Conservation (phyloP, 2,888 invertebrate species). For the Cremastinae sp. region DNA sequence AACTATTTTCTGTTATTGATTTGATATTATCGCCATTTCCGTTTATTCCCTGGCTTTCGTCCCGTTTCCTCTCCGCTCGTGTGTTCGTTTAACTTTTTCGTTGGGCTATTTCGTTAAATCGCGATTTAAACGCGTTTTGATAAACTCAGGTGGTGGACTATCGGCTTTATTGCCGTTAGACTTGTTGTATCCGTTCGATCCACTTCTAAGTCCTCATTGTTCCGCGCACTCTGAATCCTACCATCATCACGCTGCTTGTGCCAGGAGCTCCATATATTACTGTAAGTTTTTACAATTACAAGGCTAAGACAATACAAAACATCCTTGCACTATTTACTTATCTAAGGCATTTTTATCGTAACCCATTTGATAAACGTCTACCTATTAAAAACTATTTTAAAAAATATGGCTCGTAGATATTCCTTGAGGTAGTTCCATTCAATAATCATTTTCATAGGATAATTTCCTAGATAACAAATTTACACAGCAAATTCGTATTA, state of each 20-base stretch:
- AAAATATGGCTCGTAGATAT: too few relatives aligned
- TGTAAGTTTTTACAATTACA: constrained; percentile 75
- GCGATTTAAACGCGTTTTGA: constrained; percentile 16
- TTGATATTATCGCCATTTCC: constrained; percentile 58
- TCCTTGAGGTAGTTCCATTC: too few relatives aligned
- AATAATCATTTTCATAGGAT: neutral
- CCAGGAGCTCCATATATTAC: constrained; percentile 78
- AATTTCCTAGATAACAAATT: too few relatives aligned
- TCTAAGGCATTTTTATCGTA: constrained; percentile 9
- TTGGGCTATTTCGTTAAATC: constrained; percentile 6
- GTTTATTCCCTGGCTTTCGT: constrained; percentile 46
- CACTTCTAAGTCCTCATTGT: constrained; percentile 79
- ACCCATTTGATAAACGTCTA: neutral
- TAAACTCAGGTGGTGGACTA: constrained; percentile 77
- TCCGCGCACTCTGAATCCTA: constrained; percentile 79
- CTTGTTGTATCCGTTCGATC: constrained; percentile 79
- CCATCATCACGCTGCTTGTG: constrained; percentile 78
- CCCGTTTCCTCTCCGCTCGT: constrained; percentile 19
- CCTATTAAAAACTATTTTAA: too few relatives aligned
- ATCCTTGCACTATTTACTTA: constrained; percentile 54
- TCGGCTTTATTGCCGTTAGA: constrained; percentile 79
- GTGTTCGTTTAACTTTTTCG: constrained; percentile 20
- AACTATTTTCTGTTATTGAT: constrained; percentile 66
- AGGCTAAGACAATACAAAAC: constrained; percentile 65
- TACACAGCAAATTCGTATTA: too few relatives aligned